A percentile compares a stretch with the other conserved stretches of the same genome.
phyloP scores from a whole-genome alignment of 2,113 vertebrate genomes.

The Antigone vipio region DNA sequence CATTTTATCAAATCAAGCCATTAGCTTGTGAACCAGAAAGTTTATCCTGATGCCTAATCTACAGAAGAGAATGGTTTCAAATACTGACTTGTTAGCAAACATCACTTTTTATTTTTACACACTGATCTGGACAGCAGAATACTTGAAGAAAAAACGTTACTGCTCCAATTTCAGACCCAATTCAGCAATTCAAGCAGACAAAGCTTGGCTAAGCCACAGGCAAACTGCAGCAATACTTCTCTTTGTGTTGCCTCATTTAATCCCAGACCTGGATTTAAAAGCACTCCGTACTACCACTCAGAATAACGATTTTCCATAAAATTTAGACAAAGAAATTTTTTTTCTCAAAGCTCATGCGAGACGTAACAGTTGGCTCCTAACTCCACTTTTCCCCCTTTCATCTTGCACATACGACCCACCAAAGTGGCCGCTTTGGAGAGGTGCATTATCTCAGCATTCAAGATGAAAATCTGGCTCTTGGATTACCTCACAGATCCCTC shows the following conservation, averaged over 20 bases:
- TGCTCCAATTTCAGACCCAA: slow-evolving; percentile 3
- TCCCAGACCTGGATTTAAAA: slow-evolving; percentile 12
- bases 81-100: background rate
- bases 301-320: background rate
- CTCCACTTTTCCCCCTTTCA: background rate
- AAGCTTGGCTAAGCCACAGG: slow-evolving; percentile 13
- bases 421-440: background rate
- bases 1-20: background rate
- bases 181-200: background rate
- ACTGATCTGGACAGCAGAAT: background rate
- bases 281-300: background rate
- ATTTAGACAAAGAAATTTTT: background rate
- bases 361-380: background rate
- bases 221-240: background rate
- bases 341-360: background rate
- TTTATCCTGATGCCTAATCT: background rate
- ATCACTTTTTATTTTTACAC: background rate
- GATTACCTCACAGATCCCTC: background rate
- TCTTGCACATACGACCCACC: background rate
- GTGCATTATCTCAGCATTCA: background rate
- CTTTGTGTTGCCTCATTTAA: slow-evolving; percentile 15
- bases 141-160: background rate
- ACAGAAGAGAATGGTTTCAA: background rate
- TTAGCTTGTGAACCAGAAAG: background rate
- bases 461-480: background rate